phyloP scores from a whole-genome alignment of 2,113 vertebrate genomes.

The Trachemys scripta region DNA sequence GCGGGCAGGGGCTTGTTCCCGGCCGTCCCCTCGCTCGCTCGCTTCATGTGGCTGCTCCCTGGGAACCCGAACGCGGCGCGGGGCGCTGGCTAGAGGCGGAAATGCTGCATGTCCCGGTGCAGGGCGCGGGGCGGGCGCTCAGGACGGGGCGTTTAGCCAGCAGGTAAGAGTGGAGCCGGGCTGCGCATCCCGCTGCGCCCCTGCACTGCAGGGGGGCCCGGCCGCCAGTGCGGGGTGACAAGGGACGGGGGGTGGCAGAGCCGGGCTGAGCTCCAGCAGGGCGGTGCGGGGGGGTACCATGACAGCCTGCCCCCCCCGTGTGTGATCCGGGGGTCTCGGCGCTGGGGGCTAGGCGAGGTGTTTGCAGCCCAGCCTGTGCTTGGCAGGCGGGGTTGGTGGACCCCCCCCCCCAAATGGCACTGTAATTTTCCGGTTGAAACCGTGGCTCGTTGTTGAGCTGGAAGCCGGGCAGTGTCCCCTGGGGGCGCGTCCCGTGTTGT shows the following conservation, averaged over 20 bases:
- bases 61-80: background rate
- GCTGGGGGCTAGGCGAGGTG: background rate
- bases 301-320: background rate
- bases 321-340: background rate
- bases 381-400: too few relatives aligned
- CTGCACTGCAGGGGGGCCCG: background rate
- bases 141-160: constrained; percentile 32
- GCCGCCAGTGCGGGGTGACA: background rate
- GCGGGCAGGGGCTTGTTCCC: background rate
- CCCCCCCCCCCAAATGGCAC: too few relatives aligned
- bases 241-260: background rate
- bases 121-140: constrained; percentile 39
- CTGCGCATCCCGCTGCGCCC: background rate
- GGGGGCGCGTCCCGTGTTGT: background rate
- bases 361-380: background rate
- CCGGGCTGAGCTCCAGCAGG: background rate
- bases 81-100: background rate
- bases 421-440: too few relatives aligned
- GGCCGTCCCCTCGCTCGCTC: constrained; percentile 2
- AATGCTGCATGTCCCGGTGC: constrained; percentile 62
- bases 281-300: background rate
- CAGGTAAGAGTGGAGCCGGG: constrained; percentile 60
- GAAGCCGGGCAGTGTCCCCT: background rate
- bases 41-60: constrained; percentile 28
- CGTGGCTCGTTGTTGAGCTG: too few relatives aligned